Percentiles rank a stretch among this genome's conserved stretches.
Conservation (phyloP, 2,888 invertebrate genomes). For the Andrena praecox region DNA sequence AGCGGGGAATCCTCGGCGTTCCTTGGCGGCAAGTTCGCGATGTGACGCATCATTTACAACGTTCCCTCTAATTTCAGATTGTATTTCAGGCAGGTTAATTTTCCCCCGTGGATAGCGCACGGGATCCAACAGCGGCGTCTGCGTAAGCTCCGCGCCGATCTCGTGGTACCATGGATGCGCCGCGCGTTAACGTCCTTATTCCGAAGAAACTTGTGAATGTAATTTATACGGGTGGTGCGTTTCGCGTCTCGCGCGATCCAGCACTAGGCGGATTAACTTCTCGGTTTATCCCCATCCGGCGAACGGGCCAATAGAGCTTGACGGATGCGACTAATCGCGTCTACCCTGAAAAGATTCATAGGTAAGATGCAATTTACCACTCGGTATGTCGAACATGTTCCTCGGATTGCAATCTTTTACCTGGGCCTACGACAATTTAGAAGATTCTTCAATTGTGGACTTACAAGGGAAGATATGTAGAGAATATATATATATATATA, state of each 20-base stretch:
- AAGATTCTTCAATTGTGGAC: neutral
- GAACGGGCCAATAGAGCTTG: neutral
- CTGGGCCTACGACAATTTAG: neutral
- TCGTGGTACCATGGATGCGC: neutral
- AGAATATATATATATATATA: no score
- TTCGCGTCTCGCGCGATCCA: constrained; percentile 11
- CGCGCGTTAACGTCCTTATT: constrained; percentile 45
- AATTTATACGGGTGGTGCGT: constrained; percentile 43
- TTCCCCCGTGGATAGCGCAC: constrained; percentile 13
- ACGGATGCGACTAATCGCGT: neutral
- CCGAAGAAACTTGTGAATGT: constrained; percentile 54
- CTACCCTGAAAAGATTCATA: neutral
- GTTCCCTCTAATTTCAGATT: constrained; percentile 52
- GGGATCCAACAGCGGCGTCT: constrained; percentile 11
- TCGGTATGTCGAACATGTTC: neutral
- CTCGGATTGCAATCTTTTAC: neutral
- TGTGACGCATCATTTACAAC: constrained; percentile 51
- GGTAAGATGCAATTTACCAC: neutral
- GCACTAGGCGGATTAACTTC: constrained; percentile 19
- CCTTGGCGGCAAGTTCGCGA: constrained; percentile 32
- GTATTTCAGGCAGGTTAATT: constrained; percentile 53
- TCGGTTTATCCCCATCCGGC: constrained; percentile 8
- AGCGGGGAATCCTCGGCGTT: constrained; percentile 21
- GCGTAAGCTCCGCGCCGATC: neutral
- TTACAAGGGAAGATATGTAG: neutral